Evolutionary conservation across 2,888 invertebrate genomes (phyloP).

Genomic region (Lepidochrysops patricia): DNA sequence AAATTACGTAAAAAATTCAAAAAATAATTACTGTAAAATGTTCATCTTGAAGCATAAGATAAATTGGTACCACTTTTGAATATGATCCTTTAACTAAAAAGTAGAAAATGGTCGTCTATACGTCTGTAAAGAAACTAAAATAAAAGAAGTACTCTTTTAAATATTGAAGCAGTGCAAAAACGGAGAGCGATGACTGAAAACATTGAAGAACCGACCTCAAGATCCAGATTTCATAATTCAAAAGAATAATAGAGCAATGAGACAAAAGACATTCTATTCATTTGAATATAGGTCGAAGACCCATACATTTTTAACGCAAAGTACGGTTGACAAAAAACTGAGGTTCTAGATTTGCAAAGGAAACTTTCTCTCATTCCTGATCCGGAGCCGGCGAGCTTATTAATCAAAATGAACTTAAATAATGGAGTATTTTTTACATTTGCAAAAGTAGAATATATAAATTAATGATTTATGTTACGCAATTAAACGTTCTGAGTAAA

Average conservation of each 20-base stretch:
- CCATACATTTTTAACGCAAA: slow-evolving; percentile 14
- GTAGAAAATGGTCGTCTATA: no score
- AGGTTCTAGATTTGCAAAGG: slow-evolving; percentile 11
- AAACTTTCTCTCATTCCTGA: background rate
- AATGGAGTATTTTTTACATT: background rate
- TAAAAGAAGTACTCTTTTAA: background rate
- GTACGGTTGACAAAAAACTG: slow-evolving; percentile 6
- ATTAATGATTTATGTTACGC: no score
- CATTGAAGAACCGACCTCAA: slow-evolving; percentile 17
- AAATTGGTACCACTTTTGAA: no score
- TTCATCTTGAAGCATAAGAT: no score
- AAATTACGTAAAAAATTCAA: no score
- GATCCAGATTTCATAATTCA: slow-evolving; percentile 19
- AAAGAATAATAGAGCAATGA: slow-evolving; percentile 20
- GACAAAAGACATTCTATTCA: slow-evolving; percentile 19
- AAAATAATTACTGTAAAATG: no score
- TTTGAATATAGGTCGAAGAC: slow-evolving; percentile 18
- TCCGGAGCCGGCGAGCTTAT: background rate
- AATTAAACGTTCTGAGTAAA: no score
- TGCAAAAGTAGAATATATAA: background rate
- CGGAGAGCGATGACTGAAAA: background rate
- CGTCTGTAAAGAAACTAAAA: background rate
- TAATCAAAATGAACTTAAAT: background rate
- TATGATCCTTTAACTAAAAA: no score
- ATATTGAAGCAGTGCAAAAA: background rate